A percentile compares a stretch with the other conserved stretches of the same genome.
Evolutionary conservation across 92 coral and sea anemone genomes (phyloP).

Genomic region (Siderastrea siderea): DNA sequence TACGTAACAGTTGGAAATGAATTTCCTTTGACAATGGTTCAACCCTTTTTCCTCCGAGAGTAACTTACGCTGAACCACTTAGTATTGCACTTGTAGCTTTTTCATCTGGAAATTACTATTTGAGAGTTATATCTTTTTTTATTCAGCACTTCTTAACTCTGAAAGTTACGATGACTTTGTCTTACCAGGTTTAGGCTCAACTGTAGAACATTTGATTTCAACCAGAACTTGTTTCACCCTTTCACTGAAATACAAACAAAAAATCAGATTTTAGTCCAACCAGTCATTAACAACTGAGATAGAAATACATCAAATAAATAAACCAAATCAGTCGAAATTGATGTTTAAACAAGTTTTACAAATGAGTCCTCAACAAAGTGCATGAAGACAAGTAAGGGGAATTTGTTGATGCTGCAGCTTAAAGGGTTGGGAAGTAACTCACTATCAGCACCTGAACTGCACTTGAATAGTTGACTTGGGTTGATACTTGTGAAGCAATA

Average conservation of each 20-base stretch:
- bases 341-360: too few species aligned
- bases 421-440: not conserved
- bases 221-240: constrained; percentile 62
- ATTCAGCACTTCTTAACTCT: not conserved
- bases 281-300: not conserved
- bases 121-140: not conserved
- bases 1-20: too few species aligned
- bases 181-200: constrained; percentile 60
- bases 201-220: constrained; percentile 69
- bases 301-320: not conserved
- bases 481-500: constrained; percentile 68
- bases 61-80: too few species aligned
- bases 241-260: constrained; percentile 68
- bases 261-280: not conserved
- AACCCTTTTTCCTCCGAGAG: too few species aligned
- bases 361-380: too few species aligned
- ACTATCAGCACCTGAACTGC: constrained; percentile 77
- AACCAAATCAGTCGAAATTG: too few species aligned
- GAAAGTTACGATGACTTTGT: not conserved
- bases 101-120: too few species aligned
- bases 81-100: too few species aligned
- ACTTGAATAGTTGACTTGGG: constrained; percentile 71
- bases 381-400: too few species aligned
- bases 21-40: too few species aligned
- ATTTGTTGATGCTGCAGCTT: not conserved